A percentile compares a stretch with the other conserved stretches of the same genome.
Conservation (phyloP, 1,140 invertebrate genomes). For the Chironomus tepperi region DNA sequence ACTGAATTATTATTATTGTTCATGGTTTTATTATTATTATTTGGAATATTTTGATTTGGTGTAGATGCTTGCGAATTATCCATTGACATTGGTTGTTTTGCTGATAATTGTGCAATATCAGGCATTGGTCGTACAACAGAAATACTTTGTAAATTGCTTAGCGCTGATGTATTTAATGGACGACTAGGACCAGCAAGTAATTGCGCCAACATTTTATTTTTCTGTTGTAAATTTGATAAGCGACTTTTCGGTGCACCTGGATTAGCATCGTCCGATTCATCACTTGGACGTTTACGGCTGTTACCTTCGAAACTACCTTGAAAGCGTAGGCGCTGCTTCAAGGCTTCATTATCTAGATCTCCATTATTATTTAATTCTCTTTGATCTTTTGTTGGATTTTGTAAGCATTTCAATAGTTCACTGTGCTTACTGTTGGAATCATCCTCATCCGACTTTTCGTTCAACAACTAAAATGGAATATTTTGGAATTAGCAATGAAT, state of each 20-base stretch:
- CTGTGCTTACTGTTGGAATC: conserved; percentile 58
- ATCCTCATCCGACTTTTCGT: conserved; percentile 74
- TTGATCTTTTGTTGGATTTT: conserved; percentile 45
- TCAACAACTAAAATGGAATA: conserved; percentile 55
- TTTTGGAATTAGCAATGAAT: neutral
- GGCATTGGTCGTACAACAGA: conserved; percentile 46
- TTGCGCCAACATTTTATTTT: conserved; percentile 79
- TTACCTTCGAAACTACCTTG: conserved; percentile 45
- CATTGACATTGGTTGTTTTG: conserved; percentile 28
- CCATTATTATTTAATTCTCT: conserved; percentile 27
- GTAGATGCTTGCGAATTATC: conserved; percentile 32
- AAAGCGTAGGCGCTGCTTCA: conserved; percentile 51
- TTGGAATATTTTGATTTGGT: conserved; percentile 11
- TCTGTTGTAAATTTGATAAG: conserved; percentile 65
- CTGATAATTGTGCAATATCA: conserved; percentile 45
- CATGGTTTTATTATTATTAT: conserved; percentile 1
- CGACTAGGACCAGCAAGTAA: conserved; percentile 60
- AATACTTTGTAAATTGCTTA: conserved; percentile 49
- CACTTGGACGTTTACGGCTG: conserved; percentile 55
- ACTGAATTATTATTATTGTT: neutral
- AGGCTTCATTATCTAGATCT: conserved; percentile 41
- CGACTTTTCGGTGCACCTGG: conserved; percentile 41
- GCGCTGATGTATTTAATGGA: conserved; percentile 55
- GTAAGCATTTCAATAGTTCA: conserved; percentile 68
- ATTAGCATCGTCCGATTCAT: conserved; percentile 52